Evolutionary conservation across 2,113 vertebrate genomes (phyloP).

Genomic region (Phaethon lepturus): DNA sequence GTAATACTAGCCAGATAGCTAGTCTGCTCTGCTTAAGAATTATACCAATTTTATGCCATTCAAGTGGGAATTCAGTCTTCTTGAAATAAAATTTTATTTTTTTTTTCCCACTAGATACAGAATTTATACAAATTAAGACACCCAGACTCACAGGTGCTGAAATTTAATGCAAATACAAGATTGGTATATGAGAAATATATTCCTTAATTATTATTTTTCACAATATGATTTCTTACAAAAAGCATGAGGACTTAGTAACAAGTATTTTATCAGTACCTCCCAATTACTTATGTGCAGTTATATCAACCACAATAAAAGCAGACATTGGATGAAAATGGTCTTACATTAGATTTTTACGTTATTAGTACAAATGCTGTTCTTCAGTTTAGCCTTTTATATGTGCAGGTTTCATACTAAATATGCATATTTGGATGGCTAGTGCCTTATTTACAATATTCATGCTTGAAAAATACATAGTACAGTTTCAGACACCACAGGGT

Average conservation of each 20-base stretch:
- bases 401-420: neutral
- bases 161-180: neutral
- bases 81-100: neutral
- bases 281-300: neutral
- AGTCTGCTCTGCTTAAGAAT: neutral
- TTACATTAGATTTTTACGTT: neutral
- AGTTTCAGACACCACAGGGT: neutral
- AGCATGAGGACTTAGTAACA: neutral
- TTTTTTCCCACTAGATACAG: neutral
- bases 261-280: neutral
- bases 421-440: neutral
- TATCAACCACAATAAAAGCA: neutral
- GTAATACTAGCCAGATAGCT: neutral
- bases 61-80: neutral
- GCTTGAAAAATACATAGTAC: neutral
- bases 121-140: neutral
- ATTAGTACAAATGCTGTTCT: neutral
- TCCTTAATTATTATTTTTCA: neutral
- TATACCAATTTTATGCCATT: neutral
- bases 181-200: neutral
- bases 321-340: neutral
- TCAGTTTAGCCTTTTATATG: neutral
- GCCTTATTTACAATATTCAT: neutral
- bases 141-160: neutral
- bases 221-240: neutral